These are phyloP conservation scores for Anticlea derivata DNA, from an alignment of 2,888 invertebrate genomes.

Conservation along the genomic window DNA sequence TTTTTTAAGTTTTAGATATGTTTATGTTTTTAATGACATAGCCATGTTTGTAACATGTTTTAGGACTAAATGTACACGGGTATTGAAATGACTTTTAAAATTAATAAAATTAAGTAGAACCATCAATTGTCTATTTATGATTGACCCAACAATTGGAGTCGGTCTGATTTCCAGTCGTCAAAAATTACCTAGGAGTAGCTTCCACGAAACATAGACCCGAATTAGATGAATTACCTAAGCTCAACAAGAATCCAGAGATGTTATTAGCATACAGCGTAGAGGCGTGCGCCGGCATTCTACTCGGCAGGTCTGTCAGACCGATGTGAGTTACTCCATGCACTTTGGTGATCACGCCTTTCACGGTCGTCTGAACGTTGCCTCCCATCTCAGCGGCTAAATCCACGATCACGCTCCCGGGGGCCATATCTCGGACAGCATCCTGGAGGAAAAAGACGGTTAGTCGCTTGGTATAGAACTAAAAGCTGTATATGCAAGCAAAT, in stretches of 20 bases:
- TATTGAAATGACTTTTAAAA: too few relatives aligned
- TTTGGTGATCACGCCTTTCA: constrained; percentile 88
- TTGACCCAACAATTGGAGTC: too few relatives aligned
- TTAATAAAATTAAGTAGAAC: too few relatives aligned
- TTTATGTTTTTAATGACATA: too few relatives aligned
- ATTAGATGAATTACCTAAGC: constrained; percentile 85
- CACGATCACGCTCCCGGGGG: constrained; percentile 94
- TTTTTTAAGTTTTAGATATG: too few relatives aligned
- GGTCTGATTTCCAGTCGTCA: too few relatives aligned
- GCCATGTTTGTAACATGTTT: too few relatives aligned
- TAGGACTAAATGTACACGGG: too few relatives aligned
- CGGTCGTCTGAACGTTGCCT: constrained; percentile 92
- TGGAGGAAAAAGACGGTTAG: constrained; percentile 52
- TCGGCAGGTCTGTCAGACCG: constrained; percentile 93
- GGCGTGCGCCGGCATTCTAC: constrained; percentile 93
- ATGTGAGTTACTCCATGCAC: constrained; percentile 93
- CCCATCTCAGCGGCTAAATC: constrained; percentile 95
- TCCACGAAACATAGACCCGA: neutral
- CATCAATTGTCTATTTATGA: too few relatives aligned
- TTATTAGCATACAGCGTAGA: constrained; percentile 96
- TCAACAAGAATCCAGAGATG: constrained; percentile 92
- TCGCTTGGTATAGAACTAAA: too few relatives aligned
- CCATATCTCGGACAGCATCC: constrained; percentile 92
- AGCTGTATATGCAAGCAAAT: too few relatives aligned
- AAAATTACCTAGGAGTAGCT: too few relatives aligned